A percentile compares a stretch with the other conserved stretches of the same genome.
These are phyloP conservation scores for Hirundo rustica DNA, from an alignment of 2,797 vertebrate genomes.

Conservation along the genomic window DNA sequence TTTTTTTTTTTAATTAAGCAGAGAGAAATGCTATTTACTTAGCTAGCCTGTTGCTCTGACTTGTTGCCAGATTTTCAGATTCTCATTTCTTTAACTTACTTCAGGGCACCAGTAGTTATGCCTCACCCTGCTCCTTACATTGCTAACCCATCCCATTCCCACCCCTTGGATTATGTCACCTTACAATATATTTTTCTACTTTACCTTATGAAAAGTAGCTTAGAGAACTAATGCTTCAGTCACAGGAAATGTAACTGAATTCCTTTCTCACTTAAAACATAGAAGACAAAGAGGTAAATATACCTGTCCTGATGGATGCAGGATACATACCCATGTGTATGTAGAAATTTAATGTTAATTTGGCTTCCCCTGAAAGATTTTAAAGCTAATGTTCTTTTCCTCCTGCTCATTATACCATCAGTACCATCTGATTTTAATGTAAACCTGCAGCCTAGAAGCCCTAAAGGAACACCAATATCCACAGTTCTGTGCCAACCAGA, in stretches of 20 bases:
- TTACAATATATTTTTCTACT: not conserved
- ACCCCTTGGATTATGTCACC: not conserved
- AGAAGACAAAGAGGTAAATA: not conserved
- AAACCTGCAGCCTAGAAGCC: not conserved
- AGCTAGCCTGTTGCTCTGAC: not conserved
- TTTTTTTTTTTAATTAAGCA: not conserved
- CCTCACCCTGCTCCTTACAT: not conserved
- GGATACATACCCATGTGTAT: rapidly evolving
- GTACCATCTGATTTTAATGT: not conserved
- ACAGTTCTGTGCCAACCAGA: not conserved
- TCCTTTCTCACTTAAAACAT: not conserved
- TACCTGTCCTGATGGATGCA: not conserved
- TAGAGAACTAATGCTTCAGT: not conserved
- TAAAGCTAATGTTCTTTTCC: not conserved
- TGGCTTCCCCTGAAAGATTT: not conserved
- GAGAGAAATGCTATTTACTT: not conserved
- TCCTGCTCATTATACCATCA: not conserved
- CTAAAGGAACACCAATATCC: not conserved
- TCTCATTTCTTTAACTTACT: not conserved
- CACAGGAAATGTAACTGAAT: not conserved
- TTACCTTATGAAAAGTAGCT: not conserved
- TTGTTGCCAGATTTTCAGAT: not conserved
- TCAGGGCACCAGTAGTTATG: not conserved
- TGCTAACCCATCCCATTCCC: not conserved
- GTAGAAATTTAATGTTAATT: not conserved